A percentile compares a stretch with the other conserved stretches of the same genome.
phyloP scores from a whole-genome alignment of 1,140 invertebrate genomes.

The Drosophila ironensis region DNA sequence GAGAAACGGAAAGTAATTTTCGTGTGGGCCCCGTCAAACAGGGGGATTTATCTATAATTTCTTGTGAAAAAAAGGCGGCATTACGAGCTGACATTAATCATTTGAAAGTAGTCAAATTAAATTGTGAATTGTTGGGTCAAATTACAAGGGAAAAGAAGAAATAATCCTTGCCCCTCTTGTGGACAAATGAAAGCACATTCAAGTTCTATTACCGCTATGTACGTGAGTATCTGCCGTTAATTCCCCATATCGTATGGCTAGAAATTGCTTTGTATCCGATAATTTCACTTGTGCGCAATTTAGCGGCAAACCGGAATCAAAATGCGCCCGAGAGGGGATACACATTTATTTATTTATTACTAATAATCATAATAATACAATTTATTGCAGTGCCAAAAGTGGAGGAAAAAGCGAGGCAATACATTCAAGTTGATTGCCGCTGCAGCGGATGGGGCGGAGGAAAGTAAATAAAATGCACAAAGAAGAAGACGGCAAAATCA shows the following conservation, averaged over 20 bases:
- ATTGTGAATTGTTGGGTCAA: conserved; percentile 13
- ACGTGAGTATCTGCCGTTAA: too few species aligned
- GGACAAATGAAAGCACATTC: conserved; percentile 13
- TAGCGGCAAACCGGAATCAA: conserved; percentile 45
- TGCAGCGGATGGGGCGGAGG: not conserved
- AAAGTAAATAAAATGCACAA: conserved; percentile 55
- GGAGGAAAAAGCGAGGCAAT: not conserved
- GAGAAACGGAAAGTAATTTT: conserved; percentile 31
- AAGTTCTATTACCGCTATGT: conserved; percentile 28
- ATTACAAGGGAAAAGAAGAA: not conserved
- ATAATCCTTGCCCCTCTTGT: not conserved
- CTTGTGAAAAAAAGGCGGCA: not conserved
- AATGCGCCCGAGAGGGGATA: conserved; percentile 8
- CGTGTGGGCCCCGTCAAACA: conserved; percentile 26
- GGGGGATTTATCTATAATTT: conserved; percentile 16
- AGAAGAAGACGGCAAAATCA: conserved; percentile 13
- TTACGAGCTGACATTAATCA: conserved; percentile 49
- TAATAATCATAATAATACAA: conserved; percentile 49
- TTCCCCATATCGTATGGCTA: too few species aligned
- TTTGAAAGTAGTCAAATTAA: conserved; percentile 36
- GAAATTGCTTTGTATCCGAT: conserved; percentile 32
- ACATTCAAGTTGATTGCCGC: not conserved
- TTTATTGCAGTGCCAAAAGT: conserved; percentile 53
- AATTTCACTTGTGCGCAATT: conserved; percentile 51
- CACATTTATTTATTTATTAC: conserved; percentile 44